Evolutionary conservation across 2,888 invertebrate genomes (phyloP), one percentile per base, ranked within the genome.

Genomic region (Pachymerium ferrugineum): DNA sequence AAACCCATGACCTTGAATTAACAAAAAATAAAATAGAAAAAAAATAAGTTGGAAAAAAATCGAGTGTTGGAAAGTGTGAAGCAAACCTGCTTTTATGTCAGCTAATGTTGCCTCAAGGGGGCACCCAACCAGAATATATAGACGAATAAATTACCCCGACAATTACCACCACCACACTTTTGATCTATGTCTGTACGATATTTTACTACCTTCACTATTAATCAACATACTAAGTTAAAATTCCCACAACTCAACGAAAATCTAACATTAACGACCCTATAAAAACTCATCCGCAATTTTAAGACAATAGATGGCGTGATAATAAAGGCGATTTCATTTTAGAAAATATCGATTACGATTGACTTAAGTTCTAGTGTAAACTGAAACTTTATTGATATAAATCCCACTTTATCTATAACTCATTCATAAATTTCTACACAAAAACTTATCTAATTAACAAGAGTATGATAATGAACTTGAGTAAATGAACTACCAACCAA

Each of bases 31-130:
- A 62, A 62, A 25, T 54, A 22, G 28, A 38, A 38, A 38, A 38
- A 38, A n/a, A 3, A 19, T n/a, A n/a, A 22, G 47, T 19, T 54
- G 14, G 8, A 62, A 62, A 38, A 38, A 38, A 38, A 38, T 38
- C 12, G 19, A n/a, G n/a, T 54, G 47, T 19, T 54, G 14, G 8
- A 62, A 62, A 62, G 62, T 62, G 28, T 62, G 62, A 62, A 62
- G 28, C 62, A 54, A 54, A 54, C 47, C 47, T 54, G 47, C 62
- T 62, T 62, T 62, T 62, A 28, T 62, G 28, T 25, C 28, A 62
- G 62, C 28, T 62, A 62, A 62, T 62, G 62, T 62, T 62, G 62
- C 62, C 62, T 62, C 62, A 5, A 62, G 62, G 62, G 47, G 62
- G 62, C 5, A 28, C 62, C 12, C 25, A 12, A 62, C 12, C 62